Conservation (phyloP, 2,113 vertebrate species). For the Pipra filicauda region DNA sequence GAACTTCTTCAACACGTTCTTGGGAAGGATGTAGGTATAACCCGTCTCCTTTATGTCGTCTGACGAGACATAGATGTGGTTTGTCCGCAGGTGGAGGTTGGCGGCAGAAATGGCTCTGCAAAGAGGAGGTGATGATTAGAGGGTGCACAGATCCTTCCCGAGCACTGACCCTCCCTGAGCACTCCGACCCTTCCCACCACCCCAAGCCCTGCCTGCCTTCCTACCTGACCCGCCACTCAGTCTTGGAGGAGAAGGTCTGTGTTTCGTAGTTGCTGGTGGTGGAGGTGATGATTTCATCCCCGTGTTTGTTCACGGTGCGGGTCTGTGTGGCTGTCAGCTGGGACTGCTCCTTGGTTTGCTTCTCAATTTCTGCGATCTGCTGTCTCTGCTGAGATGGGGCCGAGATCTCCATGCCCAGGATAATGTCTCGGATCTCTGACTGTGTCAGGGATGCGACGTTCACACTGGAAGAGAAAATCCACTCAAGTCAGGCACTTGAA, state of each 20-base stretch:
- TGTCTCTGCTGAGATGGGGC: conserved; percentile 98
- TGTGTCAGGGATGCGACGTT: conserved; percentile 97
- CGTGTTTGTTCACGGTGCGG: conserved; percentile 97
- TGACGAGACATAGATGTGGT: conserved; percentile 98
- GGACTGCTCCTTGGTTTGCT: conserved; percentile 98
- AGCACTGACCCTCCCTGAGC: not conserved
- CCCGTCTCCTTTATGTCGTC: conserved; percentile 99
- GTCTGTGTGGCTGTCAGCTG: conserved; percentile 98
- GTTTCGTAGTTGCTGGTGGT: conserved; percentile 99
- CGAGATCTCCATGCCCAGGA: conserved; percentile 99
- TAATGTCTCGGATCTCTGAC: conserved; percentile 98
- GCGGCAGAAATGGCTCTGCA: conserved; percentile 96
- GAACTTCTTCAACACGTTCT: conserved; percentile 98
- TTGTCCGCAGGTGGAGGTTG: conserved; percentile 95
- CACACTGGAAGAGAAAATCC: conserved; percentile 78
- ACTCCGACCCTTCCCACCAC: not conserved
- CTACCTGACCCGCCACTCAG: conserved; percentile 97
- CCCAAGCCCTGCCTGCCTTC: not conserved
- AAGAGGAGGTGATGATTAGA: not conserved
- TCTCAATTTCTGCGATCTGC: conserved; percentile 98
- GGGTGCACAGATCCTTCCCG: too few relatives aligned
- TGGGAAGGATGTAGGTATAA: conserved; percentile 97
- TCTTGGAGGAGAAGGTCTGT: conserved; percentile 99
- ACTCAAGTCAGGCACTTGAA: not conserved
- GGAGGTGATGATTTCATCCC: conserved; percentile 98